A percentile compares a stretch with the other conserved stretches of the same genome.
These are phyloP conservation scores for Drosophila rhopaloa DNA, from an alignment of 1,140 invertebrate species.

Conservation along the genomic window DNA sequence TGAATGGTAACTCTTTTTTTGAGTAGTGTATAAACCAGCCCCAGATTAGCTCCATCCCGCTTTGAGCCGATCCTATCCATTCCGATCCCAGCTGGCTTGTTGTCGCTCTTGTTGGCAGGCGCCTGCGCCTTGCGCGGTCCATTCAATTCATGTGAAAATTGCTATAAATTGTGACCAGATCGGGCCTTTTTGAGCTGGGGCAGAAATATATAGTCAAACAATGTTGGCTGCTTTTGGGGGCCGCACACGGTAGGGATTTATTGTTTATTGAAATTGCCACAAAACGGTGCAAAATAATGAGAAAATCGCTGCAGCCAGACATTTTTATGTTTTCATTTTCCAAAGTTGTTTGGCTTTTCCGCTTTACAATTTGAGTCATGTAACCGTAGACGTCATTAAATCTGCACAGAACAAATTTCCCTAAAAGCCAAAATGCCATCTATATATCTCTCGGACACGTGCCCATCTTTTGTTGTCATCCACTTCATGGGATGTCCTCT, in stretches of 20 bases:
- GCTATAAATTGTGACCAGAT: constrained; percentile 72
- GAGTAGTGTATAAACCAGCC: constrained; percentile 10
- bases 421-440: constrained; percentile 33
- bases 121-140: constrained; percentile 57
- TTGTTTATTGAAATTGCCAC: constrained; percentile 83
- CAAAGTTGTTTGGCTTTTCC: constrained; percentile 76
- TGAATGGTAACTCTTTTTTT: neutral
- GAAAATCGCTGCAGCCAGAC: constrained; percentile 75
- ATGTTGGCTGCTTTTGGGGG: constrained; percentile 23
- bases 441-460: constrained; percentile 52
- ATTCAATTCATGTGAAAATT: constrained; percentile 80
- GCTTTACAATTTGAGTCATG: constrained; percentile 54
- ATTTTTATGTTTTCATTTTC: constrained; percentile 82
- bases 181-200: constrained; percentile 18
- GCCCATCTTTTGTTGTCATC: constrained; percentile 58
- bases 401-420: constrained; percentile 45
- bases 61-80: constrained; percentile 5
- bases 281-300: constrained; percentile 83
- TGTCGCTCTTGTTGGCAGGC: constrained; percentile 66
- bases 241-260: constrained; percentile 70
- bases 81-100: constrained; percentile 31
- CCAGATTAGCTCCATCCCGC: constrained; percentile 14
- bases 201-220: constrained; percentile 48
- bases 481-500: constrained; percentile 18
- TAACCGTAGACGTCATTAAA: constrained; percentile 71